Base-by-base conservation (phyloP, 2,888 invertebrate genomes). In the Monopis laevigella region DNA sequence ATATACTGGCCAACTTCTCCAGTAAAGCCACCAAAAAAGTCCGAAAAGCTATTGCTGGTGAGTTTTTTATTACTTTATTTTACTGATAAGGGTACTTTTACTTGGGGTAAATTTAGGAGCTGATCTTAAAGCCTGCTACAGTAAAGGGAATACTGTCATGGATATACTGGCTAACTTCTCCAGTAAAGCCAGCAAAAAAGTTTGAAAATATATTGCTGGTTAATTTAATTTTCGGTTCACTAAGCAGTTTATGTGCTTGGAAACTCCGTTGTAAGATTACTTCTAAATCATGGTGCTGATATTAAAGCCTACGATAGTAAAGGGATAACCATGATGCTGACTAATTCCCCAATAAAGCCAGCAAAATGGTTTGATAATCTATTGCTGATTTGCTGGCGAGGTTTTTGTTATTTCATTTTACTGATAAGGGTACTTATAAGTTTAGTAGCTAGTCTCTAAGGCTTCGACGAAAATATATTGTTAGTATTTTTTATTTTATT, bases 191-290 rank as follows among this genome's bases (percentile, higher is more conserved):
- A 92, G 93, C 5, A 89, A 90, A 55, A 92, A 92, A 62, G 93
- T 96, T 49, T 88, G 90, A 49, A 87, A 89, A 52, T 87, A 94
- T 51, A 91, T 96, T 54, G 87, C 88, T 82, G 88, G 93, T 93
- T 78, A 75, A 86, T 82, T 42, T 17, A 19, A 14, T 30, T 11
- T 28, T 28, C 96, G 0, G 82, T 98, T 46, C 97, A 97, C 77
- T 96, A 96, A 64, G 96, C 97, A 0, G 95, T 95, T 0, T 84
- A 94, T 16, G 95, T 90, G 65, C 96, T 96, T 12, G 95, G 96
- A 68, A 88, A 91, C 50, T 90, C 92, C 44, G 94, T 96, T 12
- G 95, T 94, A 14, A 84, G 89, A 41, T 85, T 91, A 0, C 82
- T 96, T 24, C 77, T 97, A 11, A 88, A 90, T 46, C 85, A 88